phyloP scores from a whole-genome alignment of 1,140 invertebrate genomes.

The Euborellia annulipes region DNA sequence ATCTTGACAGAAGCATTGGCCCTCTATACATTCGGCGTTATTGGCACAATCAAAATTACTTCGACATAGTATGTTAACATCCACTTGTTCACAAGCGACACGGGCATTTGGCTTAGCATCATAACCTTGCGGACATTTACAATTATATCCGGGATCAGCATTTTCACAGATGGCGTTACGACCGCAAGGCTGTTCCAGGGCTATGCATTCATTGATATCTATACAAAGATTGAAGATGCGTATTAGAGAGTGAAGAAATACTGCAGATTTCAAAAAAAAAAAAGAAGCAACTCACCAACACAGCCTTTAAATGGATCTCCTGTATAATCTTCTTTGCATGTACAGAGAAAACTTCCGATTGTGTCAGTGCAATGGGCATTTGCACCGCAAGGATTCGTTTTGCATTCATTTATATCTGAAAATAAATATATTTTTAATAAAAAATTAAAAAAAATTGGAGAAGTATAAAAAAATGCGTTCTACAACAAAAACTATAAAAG shows the following conservation, averaged over 20 bases:
- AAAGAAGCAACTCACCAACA: conserved; percentile 33
- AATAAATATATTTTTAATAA: conserved; percentile 9
- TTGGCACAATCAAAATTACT: conserved; percentile 83
- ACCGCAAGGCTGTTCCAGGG: conserved; percentile 67
- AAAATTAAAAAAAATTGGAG: neutral
- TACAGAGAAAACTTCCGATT: conserved; percentile 67
- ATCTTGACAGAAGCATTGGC: conserved; percentile 78
- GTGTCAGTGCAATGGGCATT: conserved; percentile 78
- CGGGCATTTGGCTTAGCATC: conserved; percentile 60
- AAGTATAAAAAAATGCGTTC: neutral
- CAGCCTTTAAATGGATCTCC: conserved; percentile 72
- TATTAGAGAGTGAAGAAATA: too few species aligned
- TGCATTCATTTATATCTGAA: conserved; percentile 78
- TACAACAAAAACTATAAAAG: neutral
- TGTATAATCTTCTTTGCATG: conserved; percentile 66
- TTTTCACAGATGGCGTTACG: conserved; percentile 79
- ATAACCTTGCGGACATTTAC: conserved; percentile 77
- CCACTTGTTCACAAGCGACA: conserved; percentile 74
- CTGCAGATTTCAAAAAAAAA: too few species aligned
- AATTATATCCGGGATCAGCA: conserved; percentile 67
- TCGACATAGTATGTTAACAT: conserved; percentile 71
- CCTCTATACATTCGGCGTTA: conserved; percentile 76
- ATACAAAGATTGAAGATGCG: conserved; percentile 14
- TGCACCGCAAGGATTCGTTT: conserved; percentile 64
- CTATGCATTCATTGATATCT: conserved; percentile 83